Percentiles rank a stretch among this genome's conserved stretches.
These are phyloP conservation scores for Noctua janthe DNA, from an alignment of 2,888 invertebrate species.

Conservation along the genomic window DNA sequence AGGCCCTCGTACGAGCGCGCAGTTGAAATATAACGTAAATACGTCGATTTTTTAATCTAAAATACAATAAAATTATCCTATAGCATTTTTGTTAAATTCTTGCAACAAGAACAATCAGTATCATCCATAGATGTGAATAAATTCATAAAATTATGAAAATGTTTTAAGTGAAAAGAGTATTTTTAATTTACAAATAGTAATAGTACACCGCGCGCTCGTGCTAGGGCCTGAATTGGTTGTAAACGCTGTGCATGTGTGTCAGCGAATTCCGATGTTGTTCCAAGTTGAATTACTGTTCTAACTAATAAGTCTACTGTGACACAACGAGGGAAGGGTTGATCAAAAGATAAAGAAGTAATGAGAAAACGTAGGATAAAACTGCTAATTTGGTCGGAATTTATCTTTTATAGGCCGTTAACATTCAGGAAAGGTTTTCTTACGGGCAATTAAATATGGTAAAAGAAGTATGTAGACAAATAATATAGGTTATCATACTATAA, in stretches of 20 bases:
- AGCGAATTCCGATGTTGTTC: neutral
- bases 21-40: too few relatives aligned
- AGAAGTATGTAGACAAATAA: neutral
- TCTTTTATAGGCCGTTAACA: conserved; percentile 30
- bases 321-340: conserved; percentile 30
- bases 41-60: too few relatives aligned
- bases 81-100: too few relatives aligned
- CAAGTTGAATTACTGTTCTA: neutral
- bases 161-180: too few relatives aligned
- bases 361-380: conserved; percentile 26
- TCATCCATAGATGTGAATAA: too few relatives aligned
- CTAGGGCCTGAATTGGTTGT: neutral
- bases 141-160: too few relatives aligned
- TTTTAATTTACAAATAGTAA: too few relatives aligned
- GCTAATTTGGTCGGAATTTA: conserved; percentile 32
- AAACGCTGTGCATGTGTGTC: neutral
- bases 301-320: neutral
- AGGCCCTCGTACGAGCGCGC: too few relatives aligned
- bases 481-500: neutral
- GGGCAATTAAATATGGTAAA: conserved; percentile 5
- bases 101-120: too few relatives aligned
- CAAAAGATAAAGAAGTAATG: conserved; percentile 49
- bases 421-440: neutral
- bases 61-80: too few relatives aligned
- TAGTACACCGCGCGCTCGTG: too few relatives aligned